Percentiles rank a stretch among this genome's conserved stretches.
Conservation (phyloP, 2,797 vertebrate species). For the Arvicola amphibius region DNA sequence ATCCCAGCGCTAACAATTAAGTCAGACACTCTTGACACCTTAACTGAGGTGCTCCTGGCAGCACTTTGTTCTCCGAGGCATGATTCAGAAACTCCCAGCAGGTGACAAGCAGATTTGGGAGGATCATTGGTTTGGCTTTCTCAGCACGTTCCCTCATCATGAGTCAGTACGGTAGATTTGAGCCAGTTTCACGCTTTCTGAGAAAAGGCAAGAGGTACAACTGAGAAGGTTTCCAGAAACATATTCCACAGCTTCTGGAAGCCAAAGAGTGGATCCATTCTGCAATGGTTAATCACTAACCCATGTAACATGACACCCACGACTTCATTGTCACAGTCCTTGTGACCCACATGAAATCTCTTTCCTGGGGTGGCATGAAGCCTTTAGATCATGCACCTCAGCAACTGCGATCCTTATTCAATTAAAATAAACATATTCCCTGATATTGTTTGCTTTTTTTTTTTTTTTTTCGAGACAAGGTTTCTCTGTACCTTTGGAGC, state of each 20-base stretch:
- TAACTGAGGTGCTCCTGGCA: conserved; percentile 63
- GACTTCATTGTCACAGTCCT: background rate
- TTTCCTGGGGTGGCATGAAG: background rate
- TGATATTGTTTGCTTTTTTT: background rate
- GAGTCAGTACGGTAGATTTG: conserved; percentile 52
- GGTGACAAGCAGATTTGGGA: conserved; percentile 53
- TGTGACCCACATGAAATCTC: conserved; percentile 10
- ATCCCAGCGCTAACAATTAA: conserved; percentile 64
- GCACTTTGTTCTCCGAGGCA: conserved; percentile 41
- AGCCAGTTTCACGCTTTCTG: background rate
- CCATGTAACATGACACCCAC: background rate
- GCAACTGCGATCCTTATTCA: background rate
- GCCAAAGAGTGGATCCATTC: background rate
- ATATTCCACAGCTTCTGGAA: background rate
- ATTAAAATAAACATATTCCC: background rate
- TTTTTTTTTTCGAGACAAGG: no score
- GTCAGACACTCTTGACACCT: conserved; percentile 24
- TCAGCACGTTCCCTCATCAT: conserved; percentile 37
- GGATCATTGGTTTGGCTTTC: conserved; percentile 49
- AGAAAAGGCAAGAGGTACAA: conserved; percentile 18
- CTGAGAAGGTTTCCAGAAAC: background rate
- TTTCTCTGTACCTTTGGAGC: no score
- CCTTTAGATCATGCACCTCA: background rate
- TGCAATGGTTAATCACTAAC: background rate
- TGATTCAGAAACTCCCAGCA: conserved; percentile 58